Evolutionary conservation across 1,140 invertebrate genomes (phyloP).

Genomic region (Limonius californicus): DNA sequence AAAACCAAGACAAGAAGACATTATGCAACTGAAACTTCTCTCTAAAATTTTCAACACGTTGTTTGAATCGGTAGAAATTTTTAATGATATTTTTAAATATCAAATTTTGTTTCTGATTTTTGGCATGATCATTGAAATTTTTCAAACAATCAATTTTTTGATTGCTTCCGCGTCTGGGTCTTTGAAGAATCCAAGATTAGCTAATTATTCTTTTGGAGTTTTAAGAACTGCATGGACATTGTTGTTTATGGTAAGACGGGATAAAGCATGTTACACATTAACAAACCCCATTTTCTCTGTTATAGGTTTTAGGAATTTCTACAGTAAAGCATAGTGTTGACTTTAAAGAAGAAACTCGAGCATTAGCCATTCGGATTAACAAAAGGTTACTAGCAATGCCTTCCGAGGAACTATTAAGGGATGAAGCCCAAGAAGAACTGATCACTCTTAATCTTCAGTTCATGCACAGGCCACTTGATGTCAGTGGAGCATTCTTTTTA

Average conservation of each 20-base stretch:
- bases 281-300: neutral
- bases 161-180: neutral
- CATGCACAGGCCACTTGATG: neutral
- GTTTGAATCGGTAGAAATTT: neutral
- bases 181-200: neutral
- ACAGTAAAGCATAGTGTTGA: neutral
- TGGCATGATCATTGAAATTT: neutral
- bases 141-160: conserved; percentile 5
- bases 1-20: neutral
- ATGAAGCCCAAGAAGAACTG: neutral
- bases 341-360: neutral
- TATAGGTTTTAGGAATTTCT: neutral
- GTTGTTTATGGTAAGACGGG: neutral
- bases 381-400: neutral
- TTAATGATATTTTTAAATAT: neutral
- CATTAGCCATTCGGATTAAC: neutral
- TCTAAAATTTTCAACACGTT: neutral
- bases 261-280: neutral
- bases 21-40: neutral
- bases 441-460: neutral
- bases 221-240: neutral
- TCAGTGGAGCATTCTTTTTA: neutral
- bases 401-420: neutral
- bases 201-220: neutral
- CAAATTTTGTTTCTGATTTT: neutral